These are phyloP conservation scores for Crax fasciolata DNA, from an alignment of 2,797 vertebrate genomes.

Conservation along the genomic window DNA sequence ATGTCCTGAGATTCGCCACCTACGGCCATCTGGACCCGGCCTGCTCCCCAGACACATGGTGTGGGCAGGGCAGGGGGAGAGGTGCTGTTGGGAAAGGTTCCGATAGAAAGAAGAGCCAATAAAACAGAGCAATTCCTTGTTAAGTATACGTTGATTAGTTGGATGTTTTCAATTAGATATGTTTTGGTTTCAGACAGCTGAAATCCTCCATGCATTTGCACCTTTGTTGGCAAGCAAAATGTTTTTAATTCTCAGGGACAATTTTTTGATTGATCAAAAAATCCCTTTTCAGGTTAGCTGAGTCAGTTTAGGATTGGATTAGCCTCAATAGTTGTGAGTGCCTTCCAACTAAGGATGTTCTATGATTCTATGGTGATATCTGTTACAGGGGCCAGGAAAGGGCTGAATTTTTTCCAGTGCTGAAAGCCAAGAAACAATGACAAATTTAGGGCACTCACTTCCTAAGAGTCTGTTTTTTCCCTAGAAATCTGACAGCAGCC, in stretches of 20 bases:
- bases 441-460: background rate
- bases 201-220: background rate
- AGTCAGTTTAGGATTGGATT: background rate
- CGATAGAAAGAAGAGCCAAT: too few species aligned
- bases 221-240: background rate
- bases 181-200: background rate
- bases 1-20: background rate
- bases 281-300: background rate
- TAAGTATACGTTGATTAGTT: background rate
- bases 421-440: background rate
- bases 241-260: background rate
- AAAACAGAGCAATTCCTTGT: background rate
- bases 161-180: background rate
- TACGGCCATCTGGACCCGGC: background rate
- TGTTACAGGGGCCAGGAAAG: background rate
- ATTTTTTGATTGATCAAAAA: background rate
- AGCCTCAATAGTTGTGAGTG: background rate
- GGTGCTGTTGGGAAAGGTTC: background rate
- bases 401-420: background rate
- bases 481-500: background rate
- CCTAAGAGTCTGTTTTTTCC: background rate
- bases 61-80: background rate
- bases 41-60: accelerated
- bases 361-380: background rate
- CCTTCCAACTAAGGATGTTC: too few species aligned